Conservation (phyloP, 2,888 invertebrate species). For the Nomada ferruginata region DNA sequence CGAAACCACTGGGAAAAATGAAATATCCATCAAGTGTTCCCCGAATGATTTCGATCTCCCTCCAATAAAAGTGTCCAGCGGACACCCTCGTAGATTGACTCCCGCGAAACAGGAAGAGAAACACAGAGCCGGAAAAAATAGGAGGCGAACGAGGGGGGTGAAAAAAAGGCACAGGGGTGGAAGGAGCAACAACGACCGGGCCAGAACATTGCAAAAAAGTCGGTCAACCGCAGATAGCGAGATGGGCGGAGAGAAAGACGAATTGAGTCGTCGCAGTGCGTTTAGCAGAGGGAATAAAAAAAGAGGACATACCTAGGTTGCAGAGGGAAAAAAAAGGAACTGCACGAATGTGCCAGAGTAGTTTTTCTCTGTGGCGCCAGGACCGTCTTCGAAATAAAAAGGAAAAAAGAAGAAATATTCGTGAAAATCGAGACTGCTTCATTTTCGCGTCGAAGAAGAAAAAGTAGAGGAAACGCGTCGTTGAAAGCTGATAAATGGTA, state of each 20-base stretch:
- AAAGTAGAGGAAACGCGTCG: too few species aligned
- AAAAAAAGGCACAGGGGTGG: constrained; percentile 27
- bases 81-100: constrained; percentile 28
- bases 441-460: too few species aligned
- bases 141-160: background rate
- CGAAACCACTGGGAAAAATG: constrained; percentile 46
- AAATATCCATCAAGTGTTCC: constrained; percentile 39
- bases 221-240: constrained; percentile 70
- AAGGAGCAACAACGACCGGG: constrained; percentile 40
- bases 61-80: constrained; percentile 7
- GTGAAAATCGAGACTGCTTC: too few species aligned
- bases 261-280: constrained; percentile 68
- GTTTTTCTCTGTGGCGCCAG: constrained; percentile 63
- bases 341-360: constrained; percentile 6
- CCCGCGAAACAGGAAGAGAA: constrained; percentile 36
- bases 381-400: constrained; percentile 4
- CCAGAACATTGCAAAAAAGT: constrained; percentile 68
- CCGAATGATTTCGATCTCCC: constrained; percentile 53
- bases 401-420: background rate
- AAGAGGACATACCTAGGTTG: background rate
- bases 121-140: constrained; percentile 48
- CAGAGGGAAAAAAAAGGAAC: background rate
- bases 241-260: constrained; percentile 48
- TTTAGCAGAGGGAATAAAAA: constrained; percentile 15
- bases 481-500: too few species aligned